Base-by-base conservation (phyloP, 1,140 invertebrate genomes). In the Galleria mellonella region DNA sequence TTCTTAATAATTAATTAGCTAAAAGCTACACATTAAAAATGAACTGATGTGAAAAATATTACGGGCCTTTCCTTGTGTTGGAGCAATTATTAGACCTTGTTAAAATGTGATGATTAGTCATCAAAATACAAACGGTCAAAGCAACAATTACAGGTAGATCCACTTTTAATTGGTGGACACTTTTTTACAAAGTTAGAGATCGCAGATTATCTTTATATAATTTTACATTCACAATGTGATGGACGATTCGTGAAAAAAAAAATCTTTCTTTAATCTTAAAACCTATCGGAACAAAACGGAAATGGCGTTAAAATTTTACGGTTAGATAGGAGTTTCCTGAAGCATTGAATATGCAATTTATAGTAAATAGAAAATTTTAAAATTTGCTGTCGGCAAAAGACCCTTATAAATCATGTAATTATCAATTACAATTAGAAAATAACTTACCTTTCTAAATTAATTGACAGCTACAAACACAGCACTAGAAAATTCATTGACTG, bases 401-500 rank as follows among this genome's bases (percentile, higher is more conserved):
- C 4, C 7, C 4, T 9, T 23, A 9, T 30, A 27, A 37, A 27
- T 35, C 35, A 4, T 9, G 40, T 17, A 30, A 9, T 9, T 29
- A 47, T 36, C 37, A 23, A 42, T 28, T 44, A 58, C 58, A 65
- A 29, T 43, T 59, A 58, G 46, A 70, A 67, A 62, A 62, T 62
- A 55, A 75, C 79, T 79, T 38, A 83, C 79, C 71, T 81, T 81
- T 77, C 65, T 75, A 72, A 51, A 55, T 56, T 57, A 63, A 73
- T 65, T 83, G 76, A 83, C 76, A 83, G 72, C 46, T 76, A 70
- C 66, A 74, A 3, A 23, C 65, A 74, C 75, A 74, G 65, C 75
- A 79, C 75, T 55, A 72, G 61, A 70, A 76, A 70, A 73, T 68
- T 79, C 64, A 72, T 67, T 79, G 64, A 83, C 75, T 78, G 61